Base-by-base conservation (phyloP, 2,888 invertebrate genomes). In the Eilema caniola region DNA sequence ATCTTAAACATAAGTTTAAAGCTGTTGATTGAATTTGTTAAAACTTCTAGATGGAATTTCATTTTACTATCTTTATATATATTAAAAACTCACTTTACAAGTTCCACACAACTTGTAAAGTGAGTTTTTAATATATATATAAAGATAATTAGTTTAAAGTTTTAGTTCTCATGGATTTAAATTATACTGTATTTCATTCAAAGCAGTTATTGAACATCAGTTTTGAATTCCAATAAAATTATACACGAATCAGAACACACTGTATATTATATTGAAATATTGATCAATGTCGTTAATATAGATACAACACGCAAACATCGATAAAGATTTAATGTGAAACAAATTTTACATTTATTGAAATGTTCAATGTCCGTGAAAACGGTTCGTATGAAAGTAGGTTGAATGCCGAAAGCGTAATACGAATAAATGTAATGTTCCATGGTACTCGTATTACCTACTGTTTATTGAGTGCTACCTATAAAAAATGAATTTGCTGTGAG, bases 321-420 rank as follows among this genome's bases (percentile, higher is more conserved):
- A 67, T 69, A 66, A 66, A 31, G 61, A 31, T 70, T 67, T 69
- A 25, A 73, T 66, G 24, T 71, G 60, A 67, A 76, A 71, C 70
- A 71, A 62, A 70, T 64, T n/a, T 60, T 65, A 56, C 65, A 69
- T 79, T 69, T 75, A 73, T 75, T 72, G 67, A 75, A 77, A 76
- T 64, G 56, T 64, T 70, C 66, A 63, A 41, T 75, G 72, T 76
- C 69, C 76, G 66, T 79, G 76, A 78, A 76, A 77, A 75, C 62
- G 37, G 37, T 61, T 64, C 37, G 61, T 37, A 47, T n/a, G 70
- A 80, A 81, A 77, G 75, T 77, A 61, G 76, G 78, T 76, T 77
- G 56, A 69, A 73, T 74, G 70, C 76, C 67, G 69, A 73, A 76
- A 77, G 69, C 14, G 24, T 78, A 73, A 67, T 68, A 23, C 69